A percentile compares a stretch with the other conserved stretches of the same genome.
phyloP scores from a whole-genome alignment of 1,140 invertebrate genomes.

The Aphaenogaster floridana region DNA sequence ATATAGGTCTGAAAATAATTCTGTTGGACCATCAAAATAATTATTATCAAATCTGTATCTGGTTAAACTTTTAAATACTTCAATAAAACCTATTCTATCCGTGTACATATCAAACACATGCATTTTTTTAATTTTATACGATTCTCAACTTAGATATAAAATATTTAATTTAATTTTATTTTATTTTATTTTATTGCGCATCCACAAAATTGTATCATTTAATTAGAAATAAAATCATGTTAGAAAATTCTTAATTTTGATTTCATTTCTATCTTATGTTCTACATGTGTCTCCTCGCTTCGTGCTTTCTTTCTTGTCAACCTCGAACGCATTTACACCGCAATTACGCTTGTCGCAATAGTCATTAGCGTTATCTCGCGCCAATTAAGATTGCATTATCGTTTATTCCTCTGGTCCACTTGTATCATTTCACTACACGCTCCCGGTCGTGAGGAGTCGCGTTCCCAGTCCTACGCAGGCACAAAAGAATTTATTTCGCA shows the following conservation, averaged over 20 bases:
- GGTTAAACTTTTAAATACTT: no score
- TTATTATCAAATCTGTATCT: no score
- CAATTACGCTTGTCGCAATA: conserved; percentile 21
- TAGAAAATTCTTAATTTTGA: neutral
- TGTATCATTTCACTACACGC: neutral
- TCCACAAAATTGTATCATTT: neutral
- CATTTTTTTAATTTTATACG: neutral
- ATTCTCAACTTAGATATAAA: neutral
- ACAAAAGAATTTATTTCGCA: neutral
- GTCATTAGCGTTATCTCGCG: conserved; percentile 15
- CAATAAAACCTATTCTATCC: neutral
- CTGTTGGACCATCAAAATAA: no score
- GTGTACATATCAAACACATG: neutral
- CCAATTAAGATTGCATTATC: conserved; percentile 44
- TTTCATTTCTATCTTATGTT: neutral
- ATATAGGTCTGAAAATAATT: no score
- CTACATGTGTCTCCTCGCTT: neutral
- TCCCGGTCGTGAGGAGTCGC: neutral
- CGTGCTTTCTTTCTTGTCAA: neutral
- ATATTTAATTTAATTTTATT: neutral
- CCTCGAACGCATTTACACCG: neutral
- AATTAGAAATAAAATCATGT: conserved; percentile 11
- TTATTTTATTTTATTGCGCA: no score
- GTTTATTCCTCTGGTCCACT: conserved; percentile 4
- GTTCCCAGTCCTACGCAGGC: neutral